A percentile compares a stretch with the other conserved stretches of the same genome.
Evolutionary conservation across 2,797 vertebrate species (phyloP).

Genomic region (Anolis apletophallus): DNA sequence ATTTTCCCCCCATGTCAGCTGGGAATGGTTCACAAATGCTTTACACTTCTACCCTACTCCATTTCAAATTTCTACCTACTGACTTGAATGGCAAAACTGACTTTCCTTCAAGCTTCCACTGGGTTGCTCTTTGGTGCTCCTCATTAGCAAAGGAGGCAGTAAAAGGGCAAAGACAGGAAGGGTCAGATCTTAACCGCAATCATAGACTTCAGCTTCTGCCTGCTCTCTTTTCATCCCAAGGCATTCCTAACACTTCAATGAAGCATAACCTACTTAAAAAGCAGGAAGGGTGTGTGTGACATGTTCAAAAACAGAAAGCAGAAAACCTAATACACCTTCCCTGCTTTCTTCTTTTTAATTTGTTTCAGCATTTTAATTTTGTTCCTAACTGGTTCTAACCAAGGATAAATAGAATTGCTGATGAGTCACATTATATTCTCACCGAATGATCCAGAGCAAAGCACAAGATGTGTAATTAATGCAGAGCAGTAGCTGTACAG

Average conservation of each 20-base stretch:
- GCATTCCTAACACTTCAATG: conserved; percentile 35
- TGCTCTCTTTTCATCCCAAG: conserved; percentile 34
- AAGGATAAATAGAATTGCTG: conserved; percentile 64
- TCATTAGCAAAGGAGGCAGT: conserved; percentile 31
- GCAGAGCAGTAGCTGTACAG: conserved; percentile 8
- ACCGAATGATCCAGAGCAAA: conserved; percentile 32
- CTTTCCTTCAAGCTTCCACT: conserved; percentile 11
- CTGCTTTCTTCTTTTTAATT: conserved; percentile 45
- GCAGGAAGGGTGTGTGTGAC: conserved; percentile 6
- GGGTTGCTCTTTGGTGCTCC: neutral
- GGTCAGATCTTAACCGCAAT: conserved; percentile 50
- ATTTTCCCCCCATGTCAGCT: conserved; percentile 23
- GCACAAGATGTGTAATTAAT: conserved; percentile 50
- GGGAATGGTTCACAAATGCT: conserved; percentile 32
- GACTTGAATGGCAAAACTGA: conserved; percentile 35
- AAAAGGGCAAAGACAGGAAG: conserved; percentile 34
- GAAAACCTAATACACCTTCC: neutral
- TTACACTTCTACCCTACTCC: conserved; percentile 9
- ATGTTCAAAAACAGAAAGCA: neutral
- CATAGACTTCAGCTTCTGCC: conserved; percentile 33
- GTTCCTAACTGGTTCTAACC: conserved; percentile 47
- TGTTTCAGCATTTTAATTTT: conserved; percentile 53
- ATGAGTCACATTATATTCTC: conserved; percentile 58
- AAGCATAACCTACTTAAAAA: conserved; percentile 35
- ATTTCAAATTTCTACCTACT: conserved; percentile 11